These are phyloP conservation scores for Plestiodon gilberti DNA, from an alignment of 2,113 vertebrate genomes.

Conservation along the genomic window DNA sequence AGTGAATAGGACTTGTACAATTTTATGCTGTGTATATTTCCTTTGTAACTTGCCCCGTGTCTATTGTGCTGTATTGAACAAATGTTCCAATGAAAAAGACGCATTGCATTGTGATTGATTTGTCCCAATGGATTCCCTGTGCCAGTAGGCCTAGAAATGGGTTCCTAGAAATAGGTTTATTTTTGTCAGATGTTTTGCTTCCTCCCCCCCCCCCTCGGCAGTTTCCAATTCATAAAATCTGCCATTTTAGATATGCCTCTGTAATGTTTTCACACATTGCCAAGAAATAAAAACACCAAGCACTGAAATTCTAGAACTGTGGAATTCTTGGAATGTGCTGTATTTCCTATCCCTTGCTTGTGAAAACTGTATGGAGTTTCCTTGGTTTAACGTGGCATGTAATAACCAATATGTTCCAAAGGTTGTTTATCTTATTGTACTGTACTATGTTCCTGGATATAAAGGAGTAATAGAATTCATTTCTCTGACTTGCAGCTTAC, in stretches of 20 bases:
- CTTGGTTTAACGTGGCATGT: slow-evolving; percentile 44
- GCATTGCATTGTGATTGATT: not conserved
- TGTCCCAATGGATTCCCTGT: not conserved
- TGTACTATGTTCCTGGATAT: not conserved
- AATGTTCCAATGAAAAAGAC: not conserved
- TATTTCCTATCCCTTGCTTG: slow-evolving; percentile 50
- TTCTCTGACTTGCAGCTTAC: slow-evolving; percentile 17
- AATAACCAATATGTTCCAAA: slow-evolving; percentile 39
- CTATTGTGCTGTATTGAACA: not conserved
- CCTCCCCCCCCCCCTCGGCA: not conserved
- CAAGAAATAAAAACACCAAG: slow-evolving; percentile 59
- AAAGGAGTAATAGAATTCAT: slow-evolving; percentile 25
- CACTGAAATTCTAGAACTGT: slow-evolving; percentile 57
- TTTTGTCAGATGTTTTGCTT: slow-evolving; percentile 30
- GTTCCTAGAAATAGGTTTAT: not conserved
- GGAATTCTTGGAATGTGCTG: slow-evolving; percentile 63
- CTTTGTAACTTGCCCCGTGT: not conserved
- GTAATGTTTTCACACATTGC: slow-evolving; percentile 52
- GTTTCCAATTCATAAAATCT: slow-evolving; percentile 56
- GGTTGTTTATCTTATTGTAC: slow-evolving; percentile 48
- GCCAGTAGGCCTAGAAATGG: not conserved
- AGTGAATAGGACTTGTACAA: not conserved
- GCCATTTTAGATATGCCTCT: slow-evolving; percentile 46
- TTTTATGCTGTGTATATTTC: not conserved
- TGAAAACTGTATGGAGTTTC: slow-evolving; percentile 14